phyloP scores from a whole-genome alignment of 92 coral and sea anemone genomes.

The Ricordea florida region DNA sequence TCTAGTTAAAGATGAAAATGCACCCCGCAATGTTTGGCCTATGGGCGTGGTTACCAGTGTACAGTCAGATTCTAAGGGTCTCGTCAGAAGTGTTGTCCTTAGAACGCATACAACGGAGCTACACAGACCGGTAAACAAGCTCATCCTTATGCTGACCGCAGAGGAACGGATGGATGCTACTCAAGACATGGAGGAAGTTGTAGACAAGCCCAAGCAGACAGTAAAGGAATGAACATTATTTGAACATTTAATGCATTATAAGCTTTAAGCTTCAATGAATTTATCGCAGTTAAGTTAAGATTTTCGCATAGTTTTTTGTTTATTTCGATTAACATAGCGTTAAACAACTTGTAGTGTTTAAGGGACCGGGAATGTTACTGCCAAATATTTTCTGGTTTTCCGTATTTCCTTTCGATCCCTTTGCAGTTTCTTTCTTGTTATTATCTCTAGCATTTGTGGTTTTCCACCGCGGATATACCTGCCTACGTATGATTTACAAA shows the following conservation, averaged over 20 bases:
- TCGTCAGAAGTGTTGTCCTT: constrained; percentile 27
- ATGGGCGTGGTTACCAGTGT: not conserved
- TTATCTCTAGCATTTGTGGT: too few species aligned
- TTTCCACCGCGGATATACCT: too few species aligned
- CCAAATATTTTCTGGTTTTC: not conserved
- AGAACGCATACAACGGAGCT: constrained; percentile 12
- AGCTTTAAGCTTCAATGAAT: not conserved
- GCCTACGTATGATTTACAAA: too few species aligned
- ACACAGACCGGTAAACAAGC: constrained; percentile 20
- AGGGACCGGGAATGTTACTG: not conserved
- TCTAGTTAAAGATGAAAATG: constrained; percentile 20
- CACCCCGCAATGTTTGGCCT: not conserved
- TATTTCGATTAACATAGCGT: not conserved
- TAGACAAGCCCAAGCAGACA: not conserved
- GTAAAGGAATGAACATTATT: not conserved
- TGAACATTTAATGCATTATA: not conserved
- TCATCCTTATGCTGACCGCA: not conserved
- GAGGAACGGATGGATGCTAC: not conserved
- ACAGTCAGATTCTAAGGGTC: constrained; percentile 27
- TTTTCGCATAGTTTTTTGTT: not conserved
- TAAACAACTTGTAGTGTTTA: not conserved
- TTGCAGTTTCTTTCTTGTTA: too few species aligned
- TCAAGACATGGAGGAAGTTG: not conserved
- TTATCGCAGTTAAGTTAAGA: not conserved
- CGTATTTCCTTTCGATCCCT: too few species aligned